Evolutionary conservation across 2,888 invertebrate species (phyloP), one percentile per base, ranked within the genome.

Genomic region (Abrostola tripartita): DNA sequence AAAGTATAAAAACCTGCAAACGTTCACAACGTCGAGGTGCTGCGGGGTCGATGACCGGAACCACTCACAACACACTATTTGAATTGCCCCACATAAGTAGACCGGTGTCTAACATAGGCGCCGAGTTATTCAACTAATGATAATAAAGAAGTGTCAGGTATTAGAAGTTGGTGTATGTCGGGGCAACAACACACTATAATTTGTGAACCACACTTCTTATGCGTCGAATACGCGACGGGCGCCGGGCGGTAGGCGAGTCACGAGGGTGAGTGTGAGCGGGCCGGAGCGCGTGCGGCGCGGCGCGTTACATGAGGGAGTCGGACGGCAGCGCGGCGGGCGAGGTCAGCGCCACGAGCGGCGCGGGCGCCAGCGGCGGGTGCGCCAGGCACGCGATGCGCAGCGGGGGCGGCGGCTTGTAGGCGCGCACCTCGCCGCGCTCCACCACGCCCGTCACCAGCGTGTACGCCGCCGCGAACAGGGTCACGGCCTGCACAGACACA

Each of bases 401-500:
- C 44, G 87, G 76, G 71, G 83, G 85, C 56, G 79, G 53, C 52
- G 73, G 61, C 68, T 88, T 88, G 65, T 62, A 62, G 5, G 64
- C 12, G 14, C 80, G 80, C 49, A 61, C 36, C 51, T 84, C 86
- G 12, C 74, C 70, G 36, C 85, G 84, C 63, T 89, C 89, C 79
- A 88, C 65, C 65, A 87, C 86, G 42, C 81, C 79, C 9, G 82
- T 74, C 68, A 90, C 92, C 73, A 91, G 75, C 0, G 82, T 83
- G 77, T 91, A 92, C 5, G 90, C 87, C 5, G 88, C 82, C 68
- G 91, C 85, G 75, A 92, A 91, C 63, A 94, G 68, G 0, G 92
- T 90, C 67, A 90, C 88, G 24, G 91, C 87, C 93, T 94, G 79
- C 0, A 36, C n/a, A n/a, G n/a, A n/a, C 47, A 52, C 14, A 36